These are phyloP conservation scores for Himalopsyche phryganea DNA, from an alignment of 1,140 invertebrate genomes.

Conservation along the genomic window DNA sequence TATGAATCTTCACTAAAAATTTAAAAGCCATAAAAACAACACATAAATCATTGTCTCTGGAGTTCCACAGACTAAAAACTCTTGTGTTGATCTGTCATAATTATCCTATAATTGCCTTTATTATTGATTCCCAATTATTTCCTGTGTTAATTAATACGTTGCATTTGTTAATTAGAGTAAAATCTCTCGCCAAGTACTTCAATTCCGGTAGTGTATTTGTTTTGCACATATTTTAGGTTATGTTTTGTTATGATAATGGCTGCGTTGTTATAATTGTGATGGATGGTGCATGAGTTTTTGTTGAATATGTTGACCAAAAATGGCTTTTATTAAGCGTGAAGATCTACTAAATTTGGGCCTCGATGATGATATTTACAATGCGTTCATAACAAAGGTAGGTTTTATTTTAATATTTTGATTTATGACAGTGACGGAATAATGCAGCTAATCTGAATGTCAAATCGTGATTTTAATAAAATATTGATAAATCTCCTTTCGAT, in stretches of 20 bases:
- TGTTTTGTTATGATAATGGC: background rate
- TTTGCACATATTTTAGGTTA: background rate
- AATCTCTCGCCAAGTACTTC: background rate
- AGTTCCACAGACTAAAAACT: too few relatives aligned
- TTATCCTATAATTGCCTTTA: conserved; percentile 1
- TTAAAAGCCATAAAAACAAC: too few relatives aligned
- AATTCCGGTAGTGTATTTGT: background rate
- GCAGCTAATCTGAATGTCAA: too few relatives aligned
- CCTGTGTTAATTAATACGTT: background rate
- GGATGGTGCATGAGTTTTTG: background rate
- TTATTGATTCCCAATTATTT: conserved; percentile 1
- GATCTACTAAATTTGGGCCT: conserved; percentile 5
- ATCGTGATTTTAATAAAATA: too few relatives aligned
- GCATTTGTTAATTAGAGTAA: too few relatives aligned
- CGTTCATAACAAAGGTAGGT: conserved; percentile 4
- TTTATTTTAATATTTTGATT: background rate
- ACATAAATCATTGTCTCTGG: too few relatives aligned
- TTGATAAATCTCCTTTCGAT: too few relatives aligned
- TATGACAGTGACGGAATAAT: too few relatives aligned
- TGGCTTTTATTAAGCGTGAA: conserved; percentile 20
- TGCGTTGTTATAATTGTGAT: background rate
- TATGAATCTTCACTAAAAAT: too few relatives aligned
- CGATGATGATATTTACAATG: conserved; percentile 15
- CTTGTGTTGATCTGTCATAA: background rate
- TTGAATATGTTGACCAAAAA: conserved; percentile 11